phyloP scores from a whole-genome alignment of 2,113 vertebrate genomes.

The Trematomus loennbergii region DNA sequence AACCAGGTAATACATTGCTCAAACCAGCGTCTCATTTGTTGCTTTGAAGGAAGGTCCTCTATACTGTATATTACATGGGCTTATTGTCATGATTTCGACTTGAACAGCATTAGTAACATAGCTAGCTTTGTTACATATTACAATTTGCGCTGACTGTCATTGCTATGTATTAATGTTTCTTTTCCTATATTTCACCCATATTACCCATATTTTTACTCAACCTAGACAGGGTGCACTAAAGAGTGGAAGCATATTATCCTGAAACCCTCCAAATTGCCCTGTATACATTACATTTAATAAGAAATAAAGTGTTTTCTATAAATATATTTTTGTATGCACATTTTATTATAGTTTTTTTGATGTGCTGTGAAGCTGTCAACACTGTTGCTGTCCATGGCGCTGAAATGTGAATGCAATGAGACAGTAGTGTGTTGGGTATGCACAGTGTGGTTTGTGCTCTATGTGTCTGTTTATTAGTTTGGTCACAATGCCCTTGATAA shows the following conservation, averaged over 20 bases:
- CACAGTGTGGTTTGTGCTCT: neutral
- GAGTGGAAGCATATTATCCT: conserved; percentile 9
- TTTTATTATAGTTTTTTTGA: neutral
- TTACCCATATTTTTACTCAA: neutral
- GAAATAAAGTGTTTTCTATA: neutral
- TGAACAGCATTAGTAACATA: neutral
- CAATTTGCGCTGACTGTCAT: neutral
- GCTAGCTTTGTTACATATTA: neutral
- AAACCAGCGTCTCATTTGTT: neutral
- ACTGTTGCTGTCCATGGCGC: neutral
- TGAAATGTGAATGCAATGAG: conserved; percentile 2
- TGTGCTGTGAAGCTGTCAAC: neutral
- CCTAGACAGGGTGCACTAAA: conserved; percentile 7
- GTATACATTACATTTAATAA: conserved; percentile 9
- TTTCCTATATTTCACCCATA: neutral
- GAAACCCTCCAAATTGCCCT: neutral
- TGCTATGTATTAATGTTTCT: neutral
- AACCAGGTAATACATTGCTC: neutral
- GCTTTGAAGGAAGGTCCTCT: neutral
- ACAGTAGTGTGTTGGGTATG: neutral
- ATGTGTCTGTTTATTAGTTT: conserved; percentile 7
- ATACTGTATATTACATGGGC: neutral
- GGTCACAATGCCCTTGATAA: conserved; percentile 6
- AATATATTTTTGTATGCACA: neutral
- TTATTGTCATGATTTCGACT: neutral